Base-by-base conservation (phyloP, 2,113 vertebrate species). In the Ptilorrhoa leucosticta region DNA sequence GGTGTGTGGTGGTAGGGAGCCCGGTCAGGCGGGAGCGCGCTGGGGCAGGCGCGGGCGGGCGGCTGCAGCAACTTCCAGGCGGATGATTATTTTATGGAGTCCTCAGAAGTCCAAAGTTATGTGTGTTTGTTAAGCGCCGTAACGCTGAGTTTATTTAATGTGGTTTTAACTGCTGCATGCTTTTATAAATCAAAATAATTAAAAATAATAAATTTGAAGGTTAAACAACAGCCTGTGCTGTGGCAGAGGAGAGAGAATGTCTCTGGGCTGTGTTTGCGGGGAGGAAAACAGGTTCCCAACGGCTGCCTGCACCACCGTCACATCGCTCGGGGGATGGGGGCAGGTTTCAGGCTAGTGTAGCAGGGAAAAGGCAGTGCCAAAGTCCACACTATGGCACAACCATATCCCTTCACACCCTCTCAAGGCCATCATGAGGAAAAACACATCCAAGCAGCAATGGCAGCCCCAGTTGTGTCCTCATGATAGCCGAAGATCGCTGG, bases 181-280 rank as follows among this genome's bases (percentile, higher is more conserved):
- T 98, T 98, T 98, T 98, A 98, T 98, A 98, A 98, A 98, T 98
- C 98, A 98, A 98, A 98, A 98, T 98, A 98, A 98, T 98, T 98
- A 98, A 98, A 98, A 98, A 98, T 98, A 98, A 98, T 98, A 98
- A 98, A 98, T 98, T 98, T 98, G 98, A 98, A 98, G 98, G 98
- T 98, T 98, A 97, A 98, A 97, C 97, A 98, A 97, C 97, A 98
- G 97, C 94, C 91, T 92, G 95, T 50, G 86, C 92, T 85, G 97
- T 97, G 97, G 82, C 93, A 35, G 95, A 90, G 75, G 57, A 96
- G 90, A 81, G 95, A 40, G 88, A 40, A 64, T 81, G 80, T 60
- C 94, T 93, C 48, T 40, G 21, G 92, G 94, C 97, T 80, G 94
- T 89, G 95, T 84, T 91, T 73, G 64, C 13, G 9, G 83, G 85